phyloP scores from a whole-genome alignment of 2,797 vertebrate genomes.

The Tiaroga cobitis region DNA sequence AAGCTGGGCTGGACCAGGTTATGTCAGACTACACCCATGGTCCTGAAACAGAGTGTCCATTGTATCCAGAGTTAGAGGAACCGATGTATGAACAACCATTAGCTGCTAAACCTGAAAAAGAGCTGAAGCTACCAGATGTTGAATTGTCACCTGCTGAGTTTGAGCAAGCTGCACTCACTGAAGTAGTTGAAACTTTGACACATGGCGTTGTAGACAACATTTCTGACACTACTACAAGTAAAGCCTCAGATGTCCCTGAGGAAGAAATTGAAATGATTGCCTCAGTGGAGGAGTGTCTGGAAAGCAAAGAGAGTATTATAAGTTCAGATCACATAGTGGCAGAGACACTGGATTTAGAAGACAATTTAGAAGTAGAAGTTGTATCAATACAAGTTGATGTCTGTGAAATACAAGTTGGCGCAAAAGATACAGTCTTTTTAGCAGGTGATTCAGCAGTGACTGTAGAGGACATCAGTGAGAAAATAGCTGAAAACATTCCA shows the following conservation, averaged over 20 bases:
- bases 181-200: conserved; percentile 47
- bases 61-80: conserved; percentile 55
- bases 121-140: conserved; percentile 47
- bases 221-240: conserved; percentile 42
- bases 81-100: conserved; percentile 34
- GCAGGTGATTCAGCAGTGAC: conserved; percentile 53
- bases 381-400: conserved; percentile 55
- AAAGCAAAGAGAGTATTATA: conserved; percentile 56
- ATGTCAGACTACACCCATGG: conserved; percentile 10
- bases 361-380: conserved; percentile 59
- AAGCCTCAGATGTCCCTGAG: conserved; percentile 54
- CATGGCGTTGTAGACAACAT: conserved; percentile 50
- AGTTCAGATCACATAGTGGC: conserved; percentile 47
- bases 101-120: conserved; percentile 47
- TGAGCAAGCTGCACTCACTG: conserved; percentile 26
- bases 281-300: conserved; percentile 45
- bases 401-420: conserved; percentile 44
- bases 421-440: conserved; percentile 31
- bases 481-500: conserved; percentile 51
- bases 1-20: conserved; percentile 39
- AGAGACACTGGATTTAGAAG: conserved; percentile 55
- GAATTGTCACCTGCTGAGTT: conserved; percentile 34
- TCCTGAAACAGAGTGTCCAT: conserved; percentile 23
- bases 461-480: conserved; percentile 54
- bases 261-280: conserved; percentile 31